These are phyloP conservation scores for Melinopterus prodromus DNA, from an alignment of 2,888 invertebrate genomes.

Conservation along the genomic window DNA sequence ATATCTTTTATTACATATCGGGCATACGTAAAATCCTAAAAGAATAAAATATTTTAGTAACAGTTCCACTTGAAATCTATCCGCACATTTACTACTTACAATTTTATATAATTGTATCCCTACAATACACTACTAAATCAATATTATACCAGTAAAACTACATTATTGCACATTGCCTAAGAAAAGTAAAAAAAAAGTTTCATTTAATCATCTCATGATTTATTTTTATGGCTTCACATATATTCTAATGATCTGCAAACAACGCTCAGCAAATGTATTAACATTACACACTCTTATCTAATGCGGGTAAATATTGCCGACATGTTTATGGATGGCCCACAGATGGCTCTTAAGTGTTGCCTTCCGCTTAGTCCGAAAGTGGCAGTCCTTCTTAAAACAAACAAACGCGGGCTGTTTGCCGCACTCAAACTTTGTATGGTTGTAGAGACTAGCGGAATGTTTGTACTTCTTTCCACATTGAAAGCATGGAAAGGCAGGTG, in stretches of 20 bases:
- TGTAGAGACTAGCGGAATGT: slow-evolving; percentile 57
- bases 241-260: too few relatives aligned
- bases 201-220: too few relatives aligned
- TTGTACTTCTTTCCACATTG: slow-evolving; percentile 48
- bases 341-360: slow-evolving; percentile 33
- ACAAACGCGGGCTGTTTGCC: slow-evolving; percentile 61
- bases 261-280: background rate
- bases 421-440: slow-evolving; percentile 62
- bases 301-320: background rate
- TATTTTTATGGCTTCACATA: too few relatives aligned
- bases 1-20: slow-evolving; percentile 39
- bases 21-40: slow-evolving; percentile 39
- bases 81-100: background rate
- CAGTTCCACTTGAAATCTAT: background rate
- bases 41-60: slow-evolving; percentile 19
- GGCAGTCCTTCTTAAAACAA: slow-evolving; percentile 50
- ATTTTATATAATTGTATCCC: background rate
- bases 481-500: background rate
- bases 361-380: slow-evolving; percentile 30
- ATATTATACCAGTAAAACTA: background rate
- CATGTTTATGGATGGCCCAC: slow-evolving; percentile 17
- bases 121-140: background rate
- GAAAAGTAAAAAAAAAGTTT: background rate
- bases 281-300: background rate
- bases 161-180: background rate